phyloP scores from a whole-genome alignment of 2,113 vertebrate genomes.

The Martes martes region DNA sequence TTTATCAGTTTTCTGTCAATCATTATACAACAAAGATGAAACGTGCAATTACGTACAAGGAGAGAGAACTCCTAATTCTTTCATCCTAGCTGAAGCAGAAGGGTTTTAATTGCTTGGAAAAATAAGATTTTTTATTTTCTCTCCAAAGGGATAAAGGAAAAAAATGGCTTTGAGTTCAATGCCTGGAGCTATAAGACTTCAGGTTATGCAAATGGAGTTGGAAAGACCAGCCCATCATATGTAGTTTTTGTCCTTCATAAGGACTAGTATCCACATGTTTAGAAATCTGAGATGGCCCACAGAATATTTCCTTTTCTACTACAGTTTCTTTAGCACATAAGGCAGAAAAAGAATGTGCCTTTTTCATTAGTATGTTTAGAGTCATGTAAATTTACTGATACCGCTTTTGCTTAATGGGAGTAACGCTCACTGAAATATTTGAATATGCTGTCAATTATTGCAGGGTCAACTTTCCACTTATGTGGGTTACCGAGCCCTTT shows the following conservation, averaged over 20 bases:
- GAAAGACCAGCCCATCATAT: background rate
- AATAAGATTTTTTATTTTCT: conserved; percentile 46
- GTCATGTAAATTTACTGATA: background rate
- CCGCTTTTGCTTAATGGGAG: background rate
- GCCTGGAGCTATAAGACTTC: background rate
- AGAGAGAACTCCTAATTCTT: conserved; percentile 53
- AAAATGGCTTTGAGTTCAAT: background rate
- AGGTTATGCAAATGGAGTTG: background rate
- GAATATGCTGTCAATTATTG: background rate
- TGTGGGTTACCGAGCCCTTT: background rate
- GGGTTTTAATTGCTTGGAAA: conserved; percentile 59
- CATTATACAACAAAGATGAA: conserved; percentile 58
- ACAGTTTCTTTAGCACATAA: background rate
- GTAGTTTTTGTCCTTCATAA: background rate
- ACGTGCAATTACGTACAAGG: conserved; percentile 50
- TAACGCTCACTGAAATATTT: background rate
- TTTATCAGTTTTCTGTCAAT: conserved; percentile 70
- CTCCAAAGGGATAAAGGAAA: conserved; percentile 14
- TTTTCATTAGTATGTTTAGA: conserved; percentile 7
- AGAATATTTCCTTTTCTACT: background rate
- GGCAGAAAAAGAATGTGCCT: background rate
- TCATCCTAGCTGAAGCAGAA: conserved; percentile 47
- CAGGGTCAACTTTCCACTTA: background rate
- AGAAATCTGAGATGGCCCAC: background rate
- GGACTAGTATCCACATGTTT: background rate